Conservation (phyloP, 92 coral and sea anemone genomes). For the Isaurus tuberculatus region DNA sequence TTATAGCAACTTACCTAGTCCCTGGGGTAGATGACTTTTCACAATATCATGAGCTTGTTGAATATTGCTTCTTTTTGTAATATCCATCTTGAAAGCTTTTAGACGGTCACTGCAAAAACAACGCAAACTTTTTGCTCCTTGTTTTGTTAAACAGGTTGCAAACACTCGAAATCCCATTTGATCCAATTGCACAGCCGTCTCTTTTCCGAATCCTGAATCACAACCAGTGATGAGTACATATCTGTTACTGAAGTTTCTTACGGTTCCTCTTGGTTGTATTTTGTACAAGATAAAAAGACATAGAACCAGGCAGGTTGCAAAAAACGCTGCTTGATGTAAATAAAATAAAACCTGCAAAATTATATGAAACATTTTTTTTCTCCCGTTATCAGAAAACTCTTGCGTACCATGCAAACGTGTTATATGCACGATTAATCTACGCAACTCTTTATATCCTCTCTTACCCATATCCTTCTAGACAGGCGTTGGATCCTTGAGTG, state of each 20-base stretch:
- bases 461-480: too few relatives aligned
- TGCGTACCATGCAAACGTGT: too few relatives aligned
- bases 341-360: too few relatives aligned
- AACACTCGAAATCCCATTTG: slow-evolving; percentile 20
- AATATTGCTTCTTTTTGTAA: neutral
- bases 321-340: slow-evolving; percentile 1
- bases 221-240: slow-evolving; percentile 32
- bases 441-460: too few relatives aligned
- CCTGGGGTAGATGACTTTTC: neutral
- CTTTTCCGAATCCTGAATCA: slow-evolving; percentile 33
- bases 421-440: too few relatives aligned
- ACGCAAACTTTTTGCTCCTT: neutral
- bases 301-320: neutral
- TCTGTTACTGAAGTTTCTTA: neutral
- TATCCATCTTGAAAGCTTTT: neutral
- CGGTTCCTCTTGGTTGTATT: neutral
- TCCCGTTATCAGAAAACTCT: too few relatives aligned
- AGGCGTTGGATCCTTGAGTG: too few relatives aligned
- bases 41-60: neutral
- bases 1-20: too few relatives aligned
- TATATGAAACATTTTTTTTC: too few relatives aligned
- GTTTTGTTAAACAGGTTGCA: slow-evolving; percentile 23
- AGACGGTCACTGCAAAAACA: slow-evolving; percentile 1
- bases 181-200: slow-evolving; percentile 12
- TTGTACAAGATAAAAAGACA: neutral